Evolutionary conservation across 2,113 vertebrate genomes (phyloP), one percentile per base, ranked within the genome.

Genomic region (Lates calcarifer): DNA sequence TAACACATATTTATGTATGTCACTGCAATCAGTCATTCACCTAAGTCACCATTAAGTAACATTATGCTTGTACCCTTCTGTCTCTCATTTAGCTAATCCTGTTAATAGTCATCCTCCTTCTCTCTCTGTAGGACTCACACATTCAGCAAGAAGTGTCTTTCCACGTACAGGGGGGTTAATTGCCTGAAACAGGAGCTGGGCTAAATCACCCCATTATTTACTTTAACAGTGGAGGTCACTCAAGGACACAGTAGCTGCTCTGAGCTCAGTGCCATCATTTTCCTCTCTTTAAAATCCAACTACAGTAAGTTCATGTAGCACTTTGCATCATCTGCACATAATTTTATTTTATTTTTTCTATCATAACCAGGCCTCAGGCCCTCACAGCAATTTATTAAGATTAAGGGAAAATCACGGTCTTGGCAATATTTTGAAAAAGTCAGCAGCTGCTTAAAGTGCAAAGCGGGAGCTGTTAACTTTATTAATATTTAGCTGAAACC

Each of bases 121-220:
- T 56, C 8, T 41, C 17, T 61, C 17, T 56, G 35, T 10, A 66
- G 37, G 65, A 53, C 24, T 64, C 18, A 22, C 17, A 55, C 5
- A 0, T 68, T 10, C 22, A 71, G 37, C 2, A 17, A 47, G 37
- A 72, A 29, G 18, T 53, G 4, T 51, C n/a, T 39, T 69, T 29
- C 64, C 35, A 35, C 51, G 14, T 61, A 74, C 33, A 31, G 8
- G n/a, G 53, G 35, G 37, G 53, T 65, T 65, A 63, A 77, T 56
- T 62, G 73, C 64, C 60, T 39, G 33, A 64, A 85, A 55, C 74
- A 60, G 62, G 45, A 74, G 47, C 69, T 33, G 33, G 47, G 61
- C 58, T 24, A 31, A 78, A 82, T 85, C 67, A 63, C 55, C 56
- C 61, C n/a, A 61, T 76, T 75, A 63, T 81, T 81, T 81, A 75